Conservation (phyloP, 2,113 vertebrate genomes). For the Numenius arquata region DNA sequence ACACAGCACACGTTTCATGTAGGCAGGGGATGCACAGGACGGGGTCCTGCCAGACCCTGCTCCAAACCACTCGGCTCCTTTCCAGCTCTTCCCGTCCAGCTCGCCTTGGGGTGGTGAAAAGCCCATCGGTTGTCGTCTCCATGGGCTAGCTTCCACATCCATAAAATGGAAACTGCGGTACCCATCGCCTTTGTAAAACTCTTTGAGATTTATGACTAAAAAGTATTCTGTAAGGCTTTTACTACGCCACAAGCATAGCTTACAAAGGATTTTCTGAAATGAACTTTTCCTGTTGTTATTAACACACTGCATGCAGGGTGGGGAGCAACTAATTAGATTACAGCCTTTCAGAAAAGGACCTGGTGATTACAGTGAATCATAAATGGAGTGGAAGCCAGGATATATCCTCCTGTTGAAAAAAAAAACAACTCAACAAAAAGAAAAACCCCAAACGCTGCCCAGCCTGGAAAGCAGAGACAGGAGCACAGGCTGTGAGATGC, state of each 20-base stretch:
- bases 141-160: background rate
- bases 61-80: background rate
- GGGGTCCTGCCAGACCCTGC: background rate
- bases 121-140: background rate
- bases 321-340: background rate
- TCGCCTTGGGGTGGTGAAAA: background rate
- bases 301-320: background rate
- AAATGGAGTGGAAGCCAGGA: background rate
- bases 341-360: background rate
- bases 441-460: background rate
- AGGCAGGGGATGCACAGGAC: background rate
- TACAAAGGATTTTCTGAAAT: background rate
- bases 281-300: background rate
- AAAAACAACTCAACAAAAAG: background rate
- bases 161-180: background rate
- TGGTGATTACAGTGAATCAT: slow-evolving; percentile 9
- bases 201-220: background rate
- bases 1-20: background rate
- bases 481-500: background rate
- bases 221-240: background rate
- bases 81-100: background rate
- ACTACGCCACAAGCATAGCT: background rate
- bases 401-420: background rate
- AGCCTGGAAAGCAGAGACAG: slow-evolving; percentile 24
- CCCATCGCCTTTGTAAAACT: background rate